phyloP scores from a whole-genome alignment of 2,888 invertebrate genomes.

The Drosophila quasianomalipes region DNA sequence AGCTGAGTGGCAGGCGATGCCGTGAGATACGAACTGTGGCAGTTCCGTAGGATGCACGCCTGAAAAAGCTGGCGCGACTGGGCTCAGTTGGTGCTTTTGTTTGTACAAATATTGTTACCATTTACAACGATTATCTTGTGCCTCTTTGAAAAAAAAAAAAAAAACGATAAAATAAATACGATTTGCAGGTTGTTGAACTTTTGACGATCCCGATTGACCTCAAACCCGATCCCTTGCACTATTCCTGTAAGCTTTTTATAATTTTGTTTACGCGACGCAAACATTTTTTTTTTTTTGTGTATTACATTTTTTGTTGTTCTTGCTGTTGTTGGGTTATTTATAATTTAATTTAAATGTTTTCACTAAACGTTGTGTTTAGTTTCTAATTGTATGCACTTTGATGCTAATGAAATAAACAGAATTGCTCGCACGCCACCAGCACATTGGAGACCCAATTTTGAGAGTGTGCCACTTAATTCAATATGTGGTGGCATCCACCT shows the following conservation, averaged over 20 bases:
- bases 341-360: constrained; percentile 61
- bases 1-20: constrained; percentile 32
- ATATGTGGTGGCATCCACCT: constrained; percentile 45
- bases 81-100: constrained; percentile 43
- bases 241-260: constrained; percentile 61
- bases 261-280: constrained; percentile 62
- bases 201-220: constrained; percentile 1
- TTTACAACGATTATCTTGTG: constrained; percentile 52
- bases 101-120: constrained; percentile 67
- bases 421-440: constrained; percentile 19
- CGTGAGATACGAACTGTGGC: constrained; percentile 54
- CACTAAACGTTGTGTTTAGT: constrained; percentile 64
- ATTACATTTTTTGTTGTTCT: background rate
- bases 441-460: constrained; percentile 61
- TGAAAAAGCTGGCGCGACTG: constrained; percentile 64
- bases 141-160: constrained; percentile 16
- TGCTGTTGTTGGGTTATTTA: constrained; percentile 49
- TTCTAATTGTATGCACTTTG: constrained; percentile 73
- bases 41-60: constrained; percentile 76
- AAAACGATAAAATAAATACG: constrained; percentile 43
- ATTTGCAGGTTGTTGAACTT: constrained; percentile 75
- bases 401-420: constrained; percentile 72
- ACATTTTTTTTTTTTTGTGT: constrained; percentile 26
- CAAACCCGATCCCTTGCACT: constrained; percentile 25
- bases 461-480: constrained; percentile 72